A percentile compares a stretch with the other conserved stretches of the same genome.
These are phyloP conservation scores for Orius insidiosus DNA, from an alignment of 1,140 invertebrate genomes.

Conservation along the genomic window DNA sequence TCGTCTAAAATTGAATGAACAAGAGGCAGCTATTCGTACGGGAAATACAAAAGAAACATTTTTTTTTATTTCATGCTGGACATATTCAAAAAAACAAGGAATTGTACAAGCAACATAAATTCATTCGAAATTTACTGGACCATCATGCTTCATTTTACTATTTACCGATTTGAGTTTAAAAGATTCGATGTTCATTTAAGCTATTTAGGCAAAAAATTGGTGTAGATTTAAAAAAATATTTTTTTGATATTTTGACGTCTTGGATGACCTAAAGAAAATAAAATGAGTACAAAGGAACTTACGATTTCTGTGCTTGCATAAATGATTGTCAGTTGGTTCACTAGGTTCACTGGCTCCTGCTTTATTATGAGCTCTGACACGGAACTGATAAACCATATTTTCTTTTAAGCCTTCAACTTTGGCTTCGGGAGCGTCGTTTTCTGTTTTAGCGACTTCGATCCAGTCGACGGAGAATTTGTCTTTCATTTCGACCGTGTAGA, in stretches of 20 bases:
- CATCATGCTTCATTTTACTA: too few relatives aligned
- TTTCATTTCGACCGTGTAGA: slow-evolving; percentile 91
- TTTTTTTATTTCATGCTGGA: too few relatives aligned
- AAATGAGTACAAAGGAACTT: slow-evolving; percentile 30
- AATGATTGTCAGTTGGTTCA: slow-evolving; percentile 76
- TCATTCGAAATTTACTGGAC: too few relatives aligned
- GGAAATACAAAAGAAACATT: neutral
- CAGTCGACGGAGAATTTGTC: slow-evolving; percentile 84
- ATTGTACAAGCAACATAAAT: too few relatives aligned
- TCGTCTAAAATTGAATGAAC: too few relatives aligned
- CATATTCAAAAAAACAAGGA: too few relatives aligned
- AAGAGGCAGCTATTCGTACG: neutral
- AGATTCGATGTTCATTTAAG: too few relatives aligned
- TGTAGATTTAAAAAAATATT: too few relatives aligned
- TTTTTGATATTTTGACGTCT: too few relatives aligned
- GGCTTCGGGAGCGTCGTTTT: slow-evolving; percentile 54
- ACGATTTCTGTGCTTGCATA: slow-evolving; percentile 86
- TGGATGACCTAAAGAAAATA: neutral
- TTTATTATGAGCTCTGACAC: slow-evolving; percentile 82
- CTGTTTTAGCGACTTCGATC: slow-evolving; percentile 68
- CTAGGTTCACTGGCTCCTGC: slow-evolving; percentile 74
- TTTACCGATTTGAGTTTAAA: too few relatives aligned
- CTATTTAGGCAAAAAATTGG: too few relatives aligned
- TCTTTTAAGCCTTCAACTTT: slow-evolving; percentile 81
- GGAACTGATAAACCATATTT: slow-evolving; percentile 84